These are phyloP conservation scores for Aphelocoma californica DNA, from an alignment of 2,797 vertebrate genomes.

Conservation along the genomic window DNA sequence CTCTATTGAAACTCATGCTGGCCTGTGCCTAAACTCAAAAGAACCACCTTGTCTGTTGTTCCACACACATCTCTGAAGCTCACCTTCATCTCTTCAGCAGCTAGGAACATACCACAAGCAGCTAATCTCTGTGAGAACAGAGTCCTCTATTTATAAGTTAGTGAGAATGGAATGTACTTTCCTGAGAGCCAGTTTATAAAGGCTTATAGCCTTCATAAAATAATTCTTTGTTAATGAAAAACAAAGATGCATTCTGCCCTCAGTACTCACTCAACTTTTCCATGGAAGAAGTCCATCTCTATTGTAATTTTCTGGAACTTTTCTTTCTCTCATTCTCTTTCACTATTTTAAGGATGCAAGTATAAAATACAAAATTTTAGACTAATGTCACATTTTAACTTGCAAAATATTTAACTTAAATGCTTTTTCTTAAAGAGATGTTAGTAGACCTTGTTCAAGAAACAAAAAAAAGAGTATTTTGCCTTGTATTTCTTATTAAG, in stretches of 20 bases:
- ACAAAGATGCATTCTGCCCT: background rate
- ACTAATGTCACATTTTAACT: background rate
- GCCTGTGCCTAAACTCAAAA: background rate
- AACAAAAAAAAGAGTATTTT: background rate
- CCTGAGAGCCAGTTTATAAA: background rate
- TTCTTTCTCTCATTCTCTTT: background rate
- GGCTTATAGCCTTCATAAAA: background rate
- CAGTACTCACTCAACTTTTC: background rate
- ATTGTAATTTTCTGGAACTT: background rate
- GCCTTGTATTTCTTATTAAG: background rate
- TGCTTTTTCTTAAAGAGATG: background rate
- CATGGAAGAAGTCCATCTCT: background rate
- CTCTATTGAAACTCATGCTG: background rate
- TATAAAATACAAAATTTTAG: background rate
- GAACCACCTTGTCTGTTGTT: accelerated
- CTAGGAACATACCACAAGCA: background rate
- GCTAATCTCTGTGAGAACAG: background rate
- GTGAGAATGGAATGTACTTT: background rate
- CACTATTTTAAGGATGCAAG: background rate
- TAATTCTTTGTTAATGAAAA: background rate
- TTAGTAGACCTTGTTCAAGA: background rate
- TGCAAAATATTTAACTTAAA: background rate
- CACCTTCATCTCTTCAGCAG: background rate
- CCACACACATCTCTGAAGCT: background rate
- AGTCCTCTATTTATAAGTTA: background rate